Percentiles rank a stretch among this genome's conserved stretches.
These are phyloP conservation scores for Calcarius lapponicus DNA, from an alignment of 2,797 vertebrate genomes.

Conservation along the genomic window DNA sequence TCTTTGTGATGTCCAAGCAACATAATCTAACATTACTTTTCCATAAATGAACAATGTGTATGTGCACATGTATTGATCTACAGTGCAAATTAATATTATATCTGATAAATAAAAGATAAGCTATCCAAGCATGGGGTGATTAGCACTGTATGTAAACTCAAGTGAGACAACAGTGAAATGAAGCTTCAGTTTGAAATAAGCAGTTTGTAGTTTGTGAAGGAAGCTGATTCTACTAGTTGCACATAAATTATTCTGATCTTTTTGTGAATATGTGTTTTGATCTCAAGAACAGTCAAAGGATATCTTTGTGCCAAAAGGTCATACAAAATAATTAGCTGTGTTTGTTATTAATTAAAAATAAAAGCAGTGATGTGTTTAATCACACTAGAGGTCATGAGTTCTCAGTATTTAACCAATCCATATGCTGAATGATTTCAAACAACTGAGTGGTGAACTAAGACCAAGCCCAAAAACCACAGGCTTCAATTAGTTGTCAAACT, in stretches of 20 bases:
- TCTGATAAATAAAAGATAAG: neutral
- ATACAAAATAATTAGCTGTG: constrained; percentile 15
- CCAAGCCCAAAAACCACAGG: neutral
- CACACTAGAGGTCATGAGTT: neutral
- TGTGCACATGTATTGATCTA: neutral
- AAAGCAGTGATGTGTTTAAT: constrained; percentile 3
- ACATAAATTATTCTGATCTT: constrained; percentile 31
- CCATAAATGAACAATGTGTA: neutral
- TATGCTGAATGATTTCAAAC: neutral
- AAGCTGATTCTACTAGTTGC: neutral
- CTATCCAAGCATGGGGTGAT: neutral
- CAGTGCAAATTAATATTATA: neutral
- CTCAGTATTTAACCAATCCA: neutral
- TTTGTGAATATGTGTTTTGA: constrained; percentile 36
- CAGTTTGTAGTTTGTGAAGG: neutral
- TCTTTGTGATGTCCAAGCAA: neutral
- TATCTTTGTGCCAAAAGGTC: neutral
- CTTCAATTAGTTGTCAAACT: neutral
- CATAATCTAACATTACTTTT: neutral
- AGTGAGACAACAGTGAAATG: neutral
- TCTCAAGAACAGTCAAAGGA: neutral
- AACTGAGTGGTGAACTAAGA: neutral
- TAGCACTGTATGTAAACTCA: neutral
- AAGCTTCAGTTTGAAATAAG: constrained; percentile 8
- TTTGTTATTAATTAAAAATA: constrained; percentile 27